Evolutionary conservation across 2,888 invertebrate species (phyloP), one percentile per base, ranked within the genome.

Genomic region (Papilio elwesi): DNA sequence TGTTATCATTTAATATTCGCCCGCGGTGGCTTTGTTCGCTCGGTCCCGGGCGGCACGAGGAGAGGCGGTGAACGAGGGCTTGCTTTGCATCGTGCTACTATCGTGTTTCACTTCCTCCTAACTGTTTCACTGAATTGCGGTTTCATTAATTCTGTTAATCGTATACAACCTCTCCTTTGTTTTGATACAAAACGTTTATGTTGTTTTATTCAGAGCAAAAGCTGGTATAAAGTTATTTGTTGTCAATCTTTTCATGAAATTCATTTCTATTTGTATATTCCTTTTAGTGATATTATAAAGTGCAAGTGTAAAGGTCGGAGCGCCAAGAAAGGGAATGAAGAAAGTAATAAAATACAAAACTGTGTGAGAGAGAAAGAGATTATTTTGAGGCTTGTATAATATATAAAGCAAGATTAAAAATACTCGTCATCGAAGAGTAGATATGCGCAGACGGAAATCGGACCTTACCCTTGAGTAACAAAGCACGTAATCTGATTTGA

Each of bases 1-100:
- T 79, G 78, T 79, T 80, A 79, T 77, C 76, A 77, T 78, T 78
- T 79, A 75, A 76, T 78, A 77, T 76, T 75, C 75, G 68, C 67
- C 72, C 74, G 68, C 63, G 70, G 74, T 75, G 73, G 70, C 72
- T 75, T 76, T 76, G 76, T 76, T 76, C 55, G 48, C n/a, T 53
- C 52, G 48, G 36, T 64, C 64, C 70, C 63, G 36, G 16, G 64
- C 43, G 68, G 36, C 49, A 43, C 43, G 53, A 65, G 64, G 38
- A n/a, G n/a, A n/a, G n/a, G 11, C 64, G 53, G 68, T 55, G 64
- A 68, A 53, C 63, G 57, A 55, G 59, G 43, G 57, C 51, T 16
- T 48, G 64, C 48, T 55, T 64, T 53, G 52, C 67, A 53, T 47
- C 63, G 68, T 59, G 43, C 63, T 69, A 26, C 15, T 43, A 68